Base-by-base conservation (phyloP, 1,140 invertebrate genomes). In the Drosophila repletoides region DNA sequence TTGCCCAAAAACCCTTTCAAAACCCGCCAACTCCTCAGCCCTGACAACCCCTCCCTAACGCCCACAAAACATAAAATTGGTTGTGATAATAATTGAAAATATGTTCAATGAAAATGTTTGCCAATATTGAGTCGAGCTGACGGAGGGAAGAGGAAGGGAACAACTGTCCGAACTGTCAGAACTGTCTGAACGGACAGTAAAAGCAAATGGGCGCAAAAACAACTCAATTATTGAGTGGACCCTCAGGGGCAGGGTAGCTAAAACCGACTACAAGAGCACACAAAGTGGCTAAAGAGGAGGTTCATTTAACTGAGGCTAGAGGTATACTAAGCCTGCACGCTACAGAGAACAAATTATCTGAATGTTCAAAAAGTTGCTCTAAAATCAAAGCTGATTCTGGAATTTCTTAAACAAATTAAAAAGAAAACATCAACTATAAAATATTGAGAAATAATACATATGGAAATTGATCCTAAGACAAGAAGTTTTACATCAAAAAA, bases 1-100 rank as follows among this genome's bases (percentile, higher is more conserved):
- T 51, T 22, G 24, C 12, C 28, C 40, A 6, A n/a, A 6, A 10
- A 12, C 21, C 43, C 28, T 31, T 46, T 26, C 26, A 21, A n/a
- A n/a, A n/a, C n/a, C n/a, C n/a, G n/a, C n/a, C n/a, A n/a, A n/a
- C n/a, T n/a, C n/a, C n/a, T n/a, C n/a, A n/a, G n/a, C n/a, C n/a
- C n/a, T n/a, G n/a, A n/a, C n/a, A n/a, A 48, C 26, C 43, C 43
- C 3, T 48, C 7, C 5, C 3, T 21, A 33, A 15, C 14, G 43
- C 49, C 24, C 14, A 51, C 63, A 51, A 70, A 56, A 51, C n/a
- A 33, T 48, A 22, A 73, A 77, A 79, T 65, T 60, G 58, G 48
- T 40, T 52, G 46, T 49, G 43, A 71, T 63, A 41, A 73, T 83
- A 83, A 83, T 83, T 84, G 79, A 73, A 83, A 84, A 74, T 71